Evolutionary conservation across 2,113 vertebrate genomes (phyloP), one percentile per base, ranked within the genome.

Genomic region (Scortum barcoo): DNA sequence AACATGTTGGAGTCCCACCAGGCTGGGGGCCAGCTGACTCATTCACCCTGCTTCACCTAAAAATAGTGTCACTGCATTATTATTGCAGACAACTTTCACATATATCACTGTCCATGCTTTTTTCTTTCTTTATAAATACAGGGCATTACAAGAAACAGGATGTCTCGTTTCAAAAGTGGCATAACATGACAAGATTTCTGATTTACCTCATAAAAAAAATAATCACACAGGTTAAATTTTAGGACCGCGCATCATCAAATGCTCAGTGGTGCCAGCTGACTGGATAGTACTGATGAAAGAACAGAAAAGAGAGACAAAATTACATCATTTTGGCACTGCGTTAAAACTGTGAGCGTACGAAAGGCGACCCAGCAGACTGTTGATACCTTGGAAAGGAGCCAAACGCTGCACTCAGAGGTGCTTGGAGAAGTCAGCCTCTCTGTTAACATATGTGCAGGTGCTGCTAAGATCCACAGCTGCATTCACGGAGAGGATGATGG

Each of bases 1-100:
- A 62, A 40, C 38, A 38, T 67, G 78, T n/a, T 87, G 79, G 78
- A 76, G 40, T 58, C 46, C 68, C 72, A 79, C 87, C 86, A 87
- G 75, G 17, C 2, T 7, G 50, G 22, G 22, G 60, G 40, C 13
- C 36, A 36, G 74, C 63, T 83, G 80, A 88, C 85, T 88, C 76
- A 88, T 86, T 85, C 72, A 62, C 61, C 50, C 13, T 16, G 17
- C 56, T 51, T 75, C 51, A 50, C 66, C 83, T 44, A 1, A 63
- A 84, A 87, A 76, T 30, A 81, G 67, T 5, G 2, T 42, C 76
- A 22, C 54, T 30, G 44, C 76, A 81, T 86, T 78, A 81, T 81
- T 76, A 36, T 77, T 67, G 26, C 66, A 78, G 17, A 10, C 44
- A 11, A 24, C 44, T 28, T 46, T 57, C 72, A 61, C 80, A 71